Evolutionary conservation across 2,888 invertebrate genomes (phyloP), one percentile per base, ranked within the genome.

Genomic region (Byasa hedistus): DNA sequence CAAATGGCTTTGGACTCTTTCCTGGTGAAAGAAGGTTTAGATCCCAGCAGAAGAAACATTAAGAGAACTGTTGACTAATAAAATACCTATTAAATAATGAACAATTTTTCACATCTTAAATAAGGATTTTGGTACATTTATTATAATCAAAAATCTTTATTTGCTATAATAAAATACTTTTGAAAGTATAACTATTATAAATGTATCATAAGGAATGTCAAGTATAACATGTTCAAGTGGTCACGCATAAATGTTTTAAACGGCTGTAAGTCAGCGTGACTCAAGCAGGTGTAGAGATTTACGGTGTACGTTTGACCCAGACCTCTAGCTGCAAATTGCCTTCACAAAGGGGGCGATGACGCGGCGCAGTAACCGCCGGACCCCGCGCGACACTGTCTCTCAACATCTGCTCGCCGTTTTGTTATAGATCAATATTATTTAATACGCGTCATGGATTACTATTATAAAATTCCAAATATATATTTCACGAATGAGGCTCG

Each of bases 281-380:
- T 71, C 69, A 70, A 71, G 69, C 73, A 74, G 72, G 73, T 73
- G 76, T 63, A 69, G 69, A 75, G 75, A 75, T 74, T 74, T 75
- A 79, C 72, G 69, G 72, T 70, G 65, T 69, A 69, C 70, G 65
- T 69, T 82, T 87, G 84, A 85, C 86, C 85, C 78, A 79, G 79
- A 81, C 84, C 83, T 80, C 75, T 72, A 72, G 65, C 75, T 75
- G 77, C 80, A 76, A 82, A 79, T 82, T 78, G 77, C 75, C 75
- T 75, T 71, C 73, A 85, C 83, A 86, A 85, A 83, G 79, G 80
- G 79, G 77, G 81, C 77, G 84, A 79, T 80, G 88, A 86, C 83
- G 79, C 76, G 79, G 72, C 77, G 67, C 71, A 75, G 75, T 74
- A 76, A 78, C 76, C 73, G 73, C 71, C 74, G 83, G 85, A 84